phyloP scores from a whole-genome alignment of 2,797 vertebrate species.

The Microctenopoma lineatum region DNA sequence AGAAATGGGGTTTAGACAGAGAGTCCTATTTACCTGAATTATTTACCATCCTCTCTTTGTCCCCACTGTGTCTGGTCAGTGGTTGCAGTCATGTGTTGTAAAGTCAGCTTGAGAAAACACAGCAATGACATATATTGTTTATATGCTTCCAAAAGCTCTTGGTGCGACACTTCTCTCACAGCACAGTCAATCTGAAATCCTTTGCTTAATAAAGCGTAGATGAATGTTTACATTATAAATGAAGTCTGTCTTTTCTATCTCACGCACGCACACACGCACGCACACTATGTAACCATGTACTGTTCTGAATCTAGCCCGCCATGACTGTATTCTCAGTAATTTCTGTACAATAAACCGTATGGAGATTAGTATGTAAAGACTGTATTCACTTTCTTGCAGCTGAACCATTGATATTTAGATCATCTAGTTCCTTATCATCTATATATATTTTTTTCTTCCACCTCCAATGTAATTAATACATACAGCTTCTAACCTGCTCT shows the following conservation, averaged over 20 bases:
- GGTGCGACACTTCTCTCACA: too few relatives aligned
- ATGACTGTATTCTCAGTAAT: not conserved
- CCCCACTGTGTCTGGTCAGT: slow-evolving; percentile 32
- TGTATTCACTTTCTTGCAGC: not conserved
- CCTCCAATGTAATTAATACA: not conserved
- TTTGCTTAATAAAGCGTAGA: too few relatives aligned
- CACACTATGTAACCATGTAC: slow-evolving; percentile 12
- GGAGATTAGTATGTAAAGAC: slow-evolving; percentile 43
- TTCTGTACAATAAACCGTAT: slow-evolving; percentile 13
- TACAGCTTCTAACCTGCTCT: slow-evolving; percentile 10
- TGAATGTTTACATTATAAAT: too few relatives aligned
- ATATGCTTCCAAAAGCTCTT: too few relatives aligned
- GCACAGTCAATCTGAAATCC: too few relatives aligned
- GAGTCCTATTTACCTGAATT: slow-evolving; percentile 78
- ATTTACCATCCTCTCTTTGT: slow-evolving; percentile 65
- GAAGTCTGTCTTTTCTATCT: too few relatives aligned
- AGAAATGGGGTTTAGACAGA: slow-evolving; percentile 51
- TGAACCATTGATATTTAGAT: slow-evolving; percentile 4
- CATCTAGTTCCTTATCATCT: not conserved
- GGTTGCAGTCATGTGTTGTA: slow-evolving; percentile 2
- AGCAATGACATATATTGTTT: not conserved
- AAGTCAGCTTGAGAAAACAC: slow-evolving; percentile 19
- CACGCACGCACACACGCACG: not conserved
- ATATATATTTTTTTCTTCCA: not conserved
- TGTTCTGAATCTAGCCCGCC: not conserved